Base-by-base conservation (phyloP, 2,888 invertebrate genomes). In the Trileptium ribeirensis region DNA sequence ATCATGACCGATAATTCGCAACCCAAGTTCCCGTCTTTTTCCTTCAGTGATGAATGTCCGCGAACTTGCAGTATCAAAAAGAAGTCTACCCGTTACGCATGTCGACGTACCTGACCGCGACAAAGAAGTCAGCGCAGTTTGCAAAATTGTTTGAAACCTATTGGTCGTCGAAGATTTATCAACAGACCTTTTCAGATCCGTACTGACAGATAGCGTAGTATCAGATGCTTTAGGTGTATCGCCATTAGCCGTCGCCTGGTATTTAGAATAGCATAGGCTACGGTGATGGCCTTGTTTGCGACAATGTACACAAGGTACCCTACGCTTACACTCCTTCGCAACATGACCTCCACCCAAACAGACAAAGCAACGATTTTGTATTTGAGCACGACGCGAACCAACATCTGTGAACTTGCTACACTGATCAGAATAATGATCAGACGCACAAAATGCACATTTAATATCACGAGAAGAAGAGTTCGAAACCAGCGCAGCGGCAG, bases 61-160 rank as follows among this genome's bases (percentile, higher is more conserved):
- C 3, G 67, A 67, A 33, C 64, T 67, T 67, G 51, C 79, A n/a
- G 31, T 78, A 29, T 78, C 79, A 24, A 78, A 67, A 19, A 78
- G 34, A 40, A 67, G 29, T 15, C 79, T n/a, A 33, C 15, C 29
- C 19, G 31, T 67, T 37, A 40, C 29, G 15, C 15, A 31, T 36
- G 36, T 19, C n/a, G 1, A 8, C 1, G 1, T 78, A 19, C 29
- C 67, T 24, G n/a, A 2, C 24, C 39, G 39, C n/a, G n/a, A 3
- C 31, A 67, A 34, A 2, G 79, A 2, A 1, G n/a, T 24, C n/a
- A 36, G n/a, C 2, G 36, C 77, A 34, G 77, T 77, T 38, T 77
- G 77, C 77, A 77, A 31, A 38, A 77, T 34, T 33, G 77, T 77
- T 24, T 37, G 2, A n/a, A n/a, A n/a, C n/a, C n/a, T n/a, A n/a